Base-by-base conservation (phyloP, 2,113 vertebrate genomes). In the Ifrita kowaldi region DNA sequence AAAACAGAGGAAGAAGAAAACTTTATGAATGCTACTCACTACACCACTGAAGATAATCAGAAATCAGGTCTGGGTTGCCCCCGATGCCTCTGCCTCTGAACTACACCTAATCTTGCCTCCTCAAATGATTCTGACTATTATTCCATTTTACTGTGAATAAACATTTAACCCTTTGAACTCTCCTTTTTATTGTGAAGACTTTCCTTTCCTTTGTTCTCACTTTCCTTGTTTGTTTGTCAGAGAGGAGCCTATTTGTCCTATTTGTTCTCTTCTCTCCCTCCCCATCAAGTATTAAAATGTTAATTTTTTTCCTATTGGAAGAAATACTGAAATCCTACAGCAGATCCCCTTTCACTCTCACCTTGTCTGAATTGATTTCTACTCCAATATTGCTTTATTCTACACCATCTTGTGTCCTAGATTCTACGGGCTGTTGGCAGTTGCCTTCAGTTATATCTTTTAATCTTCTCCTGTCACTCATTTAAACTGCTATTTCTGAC, bases 381-480 rank as follows among this genome's bases (percentile, higher is more conserved):
- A 33, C 23, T 90, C 37, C 74, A 90, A 87, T 84, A 20, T 55
- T 95, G 80, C 49, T 78, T 87, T 77, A 64, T 89, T 95, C 85
- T 83, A 60, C 15, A 84, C 62, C 50, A 89, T 53, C 59, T 78
- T 22, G 15, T 91, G 68, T 70, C 85, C 94, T 93, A 78, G 53
- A 90, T 80, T 92, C 68, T 91, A 42, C 6, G 55, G 56, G 73
- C 55, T 90, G 37, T 55, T 92, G 95, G 59, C 89, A 94, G 56
- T 75, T 87, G 39, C 65, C 67, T 89, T 53, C 75, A 21, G 64
- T 95, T 97, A 87, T 74, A 96, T 63, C 70, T 96, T 97, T 97
- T 97, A 96, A 97, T 97, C 93, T 96, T 95, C 26, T 33, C 52
- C 53, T 96, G 95, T 92, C 94, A 93, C 49, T 95, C 76, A 84